A percentile compares a stretch with the other conserved stretches of the same genome.
Conservation (phyloP, 2,888 invertebrate genomes). For the Epinotia bilunana region DNA sequence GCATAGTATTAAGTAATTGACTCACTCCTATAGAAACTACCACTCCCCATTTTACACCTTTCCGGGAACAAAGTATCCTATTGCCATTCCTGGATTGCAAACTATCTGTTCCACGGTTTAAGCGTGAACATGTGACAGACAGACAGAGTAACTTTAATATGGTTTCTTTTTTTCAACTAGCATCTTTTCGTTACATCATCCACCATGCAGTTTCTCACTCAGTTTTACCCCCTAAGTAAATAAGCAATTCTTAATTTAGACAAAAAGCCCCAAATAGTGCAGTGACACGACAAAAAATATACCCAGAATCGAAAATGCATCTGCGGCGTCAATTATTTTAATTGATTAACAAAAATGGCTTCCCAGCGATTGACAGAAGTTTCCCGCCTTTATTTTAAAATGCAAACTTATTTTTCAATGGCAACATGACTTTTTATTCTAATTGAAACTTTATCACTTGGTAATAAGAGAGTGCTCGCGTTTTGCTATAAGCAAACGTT, state of each 20-base stretch:
- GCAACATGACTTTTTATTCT: slow-evolving; percentile 48
- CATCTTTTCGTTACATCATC: too few relatives aligned
- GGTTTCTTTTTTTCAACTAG: too few relatives aligned
- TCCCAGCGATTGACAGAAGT: slow-evolving; percentile 72
- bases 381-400: slow-evolving; percentile 66
- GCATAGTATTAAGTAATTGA: too few relatives aligned
- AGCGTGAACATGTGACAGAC: too few relatives aligned
- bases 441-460: slow-evolving; percentile 26
- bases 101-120: too few relatives aligned
- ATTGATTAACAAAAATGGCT: slow-evolving; percentile 81
- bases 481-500: slow-evolving; percentile 18
- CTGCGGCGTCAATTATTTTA: slow-evolving; percentile 81
- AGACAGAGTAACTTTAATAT: too few relatives aligned
- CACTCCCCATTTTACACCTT: too few relatives aligned
- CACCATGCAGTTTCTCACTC: too few relatives aligned
- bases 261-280: slow-evolving; percentile 46
- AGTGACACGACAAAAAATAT: slow-evolving; percentile 53
- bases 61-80: too few relatives aligned
- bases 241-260: slow-evolving; percentile 11
- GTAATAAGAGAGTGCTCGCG: neutral
- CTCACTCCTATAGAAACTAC: too few relatives aligned
- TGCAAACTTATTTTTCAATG: slow-evolving; percentile 8
- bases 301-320: slow-evolving; percentile 58
- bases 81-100: too few relatives aligned
- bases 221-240: neutral